Conservation (phyloP, 2,888 invertebrate species). For the Hirtodrosophila duncani region DNA sequence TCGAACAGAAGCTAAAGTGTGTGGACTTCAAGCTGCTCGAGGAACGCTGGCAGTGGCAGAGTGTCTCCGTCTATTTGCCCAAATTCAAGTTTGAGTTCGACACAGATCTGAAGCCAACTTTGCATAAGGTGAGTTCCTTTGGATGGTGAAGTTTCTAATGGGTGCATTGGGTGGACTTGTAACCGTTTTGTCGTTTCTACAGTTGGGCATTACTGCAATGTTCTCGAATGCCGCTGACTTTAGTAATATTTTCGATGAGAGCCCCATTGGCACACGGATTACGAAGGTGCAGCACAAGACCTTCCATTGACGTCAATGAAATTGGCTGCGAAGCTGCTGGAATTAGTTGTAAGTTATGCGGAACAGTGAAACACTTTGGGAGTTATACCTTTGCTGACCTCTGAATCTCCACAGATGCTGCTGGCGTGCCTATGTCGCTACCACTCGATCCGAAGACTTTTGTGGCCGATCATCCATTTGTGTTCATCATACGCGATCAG, state of each 20-base stretch:
- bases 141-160: background rate
- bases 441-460: slow-evolving; percentile 75
- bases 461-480: slow-evolving; percentile 76
- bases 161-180: no score
- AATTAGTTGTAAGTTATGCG: slow-evolving; percentile 83
- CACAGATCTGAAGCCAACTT: slow-evolving; percentile 82
- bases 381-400: background rate
- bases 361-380: no score
- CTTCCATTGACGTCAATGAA: slow-evolving; percentile 91
- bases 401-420: slow-evolving; percentile 64
- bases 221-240: slow-evolving; percentile 83
- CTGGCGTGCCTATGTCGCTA: slow-evolving; percentile 75
- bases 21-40: slow-evolving; percentile 81
- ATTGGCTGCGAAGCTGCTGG: slow-evolving; percentile 93
- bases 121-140: slow-evolving; percentile 84
- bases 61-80: slow-evolving; percentile 83
- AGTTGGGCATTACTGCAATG: slow-evolving; percentile 86
- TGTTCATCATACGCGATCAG: slow-evolving; percentile 74
- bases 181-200: background rate
- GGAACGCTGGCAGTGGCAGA: slow-evolving; percentile 79
- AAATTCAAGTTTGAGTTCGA: slow-evolving; percentile 90
- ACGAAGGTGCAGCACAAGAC: slow-evolving; percentile 90
- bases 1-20: slow-evolving; percentile 83
- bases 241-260: slow-evolving; percentile 81
- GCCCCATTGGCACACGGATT: slow-evolving; percentile 80